Conservation (phyloP, 2,797 vertebrate genomes). For the Etheostoma nigrum region DNA sequence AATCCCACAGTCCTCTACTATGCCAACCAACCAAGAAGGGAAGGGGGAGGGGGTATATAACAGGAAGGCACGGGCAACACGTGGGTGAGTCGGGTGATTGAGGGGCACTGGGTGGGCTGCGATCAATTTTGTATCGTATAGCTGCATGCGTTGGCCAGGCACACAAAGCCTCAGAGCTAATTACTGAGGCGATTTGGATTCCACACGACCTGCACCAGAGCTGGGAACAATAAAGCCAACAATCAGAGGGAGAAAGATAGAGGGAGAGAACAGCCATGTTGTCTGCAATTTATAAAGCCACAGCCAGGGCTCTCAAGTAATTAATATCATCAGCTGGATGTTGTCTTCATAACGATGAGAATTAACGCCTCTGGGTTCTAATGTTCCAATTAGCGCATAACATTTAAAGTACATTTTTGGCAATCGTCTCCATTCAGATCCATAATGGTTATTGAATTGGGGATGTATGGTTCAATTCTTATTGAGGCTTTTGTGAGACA, state of each 20-base stretch:
- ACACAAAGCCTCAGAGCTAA: conserved; percentile 80
- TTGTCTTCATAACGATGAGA: conserved; percentile 72
- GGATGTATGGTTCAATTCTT: conserved; percentile 66
- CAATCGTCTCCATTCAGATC: conserved; percentile 65
- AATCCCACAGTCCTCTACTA: conserved; percentile 63
- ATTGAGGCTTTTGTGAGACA: conserved; percentile 64
- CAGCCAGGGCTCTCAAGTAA: conserved; percentile 70
- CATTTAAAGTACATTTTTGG: conserved; percentile 77
- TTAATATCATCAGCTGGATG: conserved; percentile 81
- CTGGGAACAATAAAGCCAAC: conserved; percentile 79
- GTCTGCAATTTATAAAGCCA: conserved; percentile 78
- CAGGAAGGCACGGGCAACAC: conserved; percentile 44
- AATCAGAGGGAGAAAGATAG: conserved; percentile 63
- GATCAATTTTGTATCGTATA: conserved; percentile 78
- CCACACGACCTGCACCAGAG: conserved; percentile 72
- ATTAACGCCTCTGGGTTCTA: conserved; percentile 74
- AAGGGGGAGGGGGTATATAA: not conserved
- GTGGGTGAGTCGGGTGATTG: conserved; percentile 57
- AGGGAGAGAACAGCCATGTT: conserved; percentile 65
- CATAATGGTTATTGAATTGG: conserved; percentile 77
- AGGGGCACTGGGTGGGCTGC: conserved; percentile 62
- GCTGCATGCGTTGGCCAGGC: conserved; percentile 66
- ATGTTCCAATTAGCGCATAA: conserved; percentile 76
- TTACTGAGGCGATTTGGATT: conserved; percentile 81
- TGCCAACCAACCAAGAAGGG: conserved; percentile 46